phyloP scores from a whole-genome alignment of 2,888 invertebrate species.

The Aphelenchoides bicaudatus region DNA sequence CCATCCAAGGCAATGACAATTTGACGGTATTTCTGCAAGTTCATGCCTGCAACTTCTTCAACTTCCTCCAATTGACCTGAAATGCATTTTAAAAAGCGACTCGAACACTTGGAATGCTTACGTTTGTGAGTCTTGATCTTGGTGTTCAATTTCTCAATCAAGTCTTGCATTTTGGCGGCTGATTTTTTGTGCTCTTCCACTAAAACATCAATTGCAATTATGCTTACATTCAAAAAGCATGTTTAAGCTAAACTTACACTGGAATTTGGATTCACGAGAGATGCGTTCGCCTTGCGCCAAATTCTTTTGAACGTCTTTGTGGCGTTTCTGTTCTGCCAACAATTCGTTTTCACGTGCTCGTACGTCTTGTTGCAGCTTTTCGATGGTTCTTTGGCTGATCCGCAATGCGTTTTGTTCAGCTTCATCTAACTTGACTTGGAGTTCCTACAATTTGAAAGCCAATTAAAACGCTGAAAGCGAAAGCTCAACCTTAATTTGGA shows the following conservation, averaged over 20 bases:
- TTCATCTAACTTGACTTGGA: conserved; percentile 91
- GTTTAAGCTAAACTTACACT: too few relatives aligned
- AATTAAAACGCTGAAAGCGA: conserved; percentile 68
- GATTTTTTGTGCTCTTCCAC: conserved; percentile 65
- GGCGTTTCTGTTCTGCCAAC: conserved; percentile 95
- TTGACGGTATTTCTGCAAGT: conserved; percentile 85
- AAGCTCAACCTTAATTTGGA: conserved; percentile 79
- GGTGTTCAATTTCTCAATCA: conserved; percentile 64
- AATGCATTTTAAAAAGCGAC: conserved; percentile 66
- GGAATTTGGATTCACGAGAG: conserved; percentile 63
- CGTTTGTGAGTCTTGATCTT: conserved; percentile 64
- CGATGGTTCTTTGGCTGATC: conserved; percentile 96
- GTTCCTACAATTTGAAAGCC: conserved; percentile 67
- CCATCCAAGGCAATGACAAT: conserved; percentile 70
- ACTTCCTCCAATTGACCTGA: conserved; percentile 66
- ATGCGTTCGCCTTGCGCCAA: conserved; percentile 65
- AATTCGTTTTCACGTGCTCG: conserved; percentile 92
- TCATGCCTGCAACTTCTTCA: conserved; percentile 90
- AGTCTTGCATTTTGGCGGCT: conserved; percentile 63
- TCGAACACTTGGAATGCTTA: not conserved
- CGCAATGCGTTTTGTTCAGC: conserved; percentile 67
- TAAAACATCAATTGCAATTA: too few relatives aligned
- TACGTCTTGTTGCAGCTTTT: conserved; percentile 83
- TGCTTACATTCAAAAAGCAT: too few relatives aligned
- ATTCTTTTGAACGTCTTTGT: conserved; percentile 67